Evolutionary conservation across 2,888 invertebrate genomes (phyloP), one percentile per base, ranked within the genome.

Genomic region (Cetonia aurata): DNA sequence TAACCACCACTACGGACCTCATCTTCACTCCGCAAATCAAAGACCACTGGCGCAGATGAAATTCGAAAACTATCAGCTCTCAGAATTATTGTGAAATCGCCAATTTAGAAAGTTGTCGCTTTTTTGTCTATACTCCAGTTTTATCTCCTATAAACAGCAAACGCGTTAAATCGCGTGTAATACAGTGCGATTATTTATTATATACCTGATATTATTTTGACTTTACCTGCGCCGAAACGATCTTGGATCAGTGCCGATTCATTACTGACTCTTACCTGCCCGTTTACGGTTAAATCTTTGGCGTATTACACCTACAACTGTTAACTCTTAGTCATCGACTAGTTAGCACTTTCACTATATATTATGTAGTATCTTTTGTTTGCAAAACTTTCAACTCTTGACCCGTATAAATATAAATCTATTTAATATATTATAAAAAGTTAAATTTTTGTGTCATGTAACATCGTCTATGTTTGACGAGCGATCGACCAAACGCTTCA

Each of bases 101-200:
- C 4, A 13, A 13, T 48, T 62, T 67, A 67, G 67, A 67, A 67
- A 67, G 67, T 55, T 67, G 67, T 67, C 55, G 13, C 48, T 15
- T 62, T 33, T 48, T 48, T 31, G 44, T 41, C 12, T 25, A 12
- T 25, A 59, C 6, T 25, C 12, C 25, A 46, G 44, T 59, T 44
- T 44, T 25, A 25, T 25, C 42, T 19, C 19, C 25, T 53, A 53
- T 53, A 53, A 53, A n/a, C 33, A 53, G n/a, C 53, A 53, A 53
- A 31, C 53, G 12, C 33, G 53, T 53, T 53, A 53, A 53, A 25
- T 53, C 37, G 37, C 37, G 48, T 8, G 46, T 46, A 50, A 15
- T 19, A 50, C 50, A 17, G 9, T 15, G 1, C 15, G 6, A 44
- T 44, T 44, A 1, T n/a, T 44, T 44, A 44, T 10, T 44, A 44